phyloP scores from a whole-genome alignment of 37 sponge, comb jelly and placozoan genomes.

The Spongilla lacustris region DNA sequence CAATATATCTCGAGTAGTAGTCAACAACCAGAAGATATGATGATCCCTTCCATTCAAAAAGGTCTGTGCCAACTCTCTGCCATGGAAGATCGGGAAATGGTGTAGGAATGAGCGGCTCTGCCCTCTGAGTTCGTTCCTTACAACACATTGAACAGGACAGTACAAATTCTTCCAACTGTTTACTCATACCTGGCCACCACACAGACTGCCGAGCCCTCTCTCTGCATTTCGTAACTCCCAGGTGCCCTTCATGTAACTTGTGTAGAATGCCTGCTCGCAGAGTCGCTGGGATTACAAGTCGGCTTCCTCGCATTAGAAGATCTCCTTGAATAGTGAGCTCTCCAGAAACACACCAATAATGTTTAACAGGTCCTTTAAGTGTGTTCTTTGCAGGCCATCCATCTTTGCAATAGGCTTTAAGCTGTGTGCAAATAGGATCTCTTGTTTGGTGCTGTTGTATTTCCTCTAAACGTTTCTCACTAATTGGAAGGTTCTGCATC shows the following conservation, averaged over 20 bases:
- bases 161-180: constrained; percentile 26
- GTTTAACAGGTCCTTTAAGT: background rate
- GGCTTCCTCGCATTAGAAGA: constrained; percentile 28
- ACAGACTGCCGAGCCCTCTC: constrained; percentile 27
- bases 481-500: constrained; percentile 8
- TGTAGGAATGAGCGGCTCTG: constrained; percentile 9
- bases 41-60: constrained; percentile 39
- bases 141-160: constrained; percentile 14
- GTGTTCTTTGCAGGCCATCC: constrained; percentile 26
- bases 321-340: constrained; percentile 29
- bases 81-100: constrained; percentile 52
- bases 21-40: constrained; percentile 58
- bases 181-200: constrained; percentile 49
- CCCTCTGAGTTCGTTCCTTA: constrained; percentile 16
- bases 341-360: constrained; percentile 2
- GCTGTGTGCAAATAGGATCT: constrained; percentile 28
- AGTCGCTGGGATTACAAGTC: constrained; percentile 23
- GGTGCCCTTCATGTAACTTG: constrained; percentile 45
- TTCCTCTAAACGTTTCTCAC: background rate
- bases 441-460: constrained; percentile 12
- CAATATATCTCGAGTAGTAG: constrained; percentile 65
- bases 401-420: constrained; percentile 9
- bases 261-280: constrained; percentile 14
- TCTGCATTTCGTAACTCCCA: constrained; percentile 43
- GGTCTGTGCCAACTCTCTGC: constrained; percentile 56